Evolutionary conservation across 2,888 invertebrate genomes (phyloP).

Genomic region (Ariolimax columbianus): DNA sequence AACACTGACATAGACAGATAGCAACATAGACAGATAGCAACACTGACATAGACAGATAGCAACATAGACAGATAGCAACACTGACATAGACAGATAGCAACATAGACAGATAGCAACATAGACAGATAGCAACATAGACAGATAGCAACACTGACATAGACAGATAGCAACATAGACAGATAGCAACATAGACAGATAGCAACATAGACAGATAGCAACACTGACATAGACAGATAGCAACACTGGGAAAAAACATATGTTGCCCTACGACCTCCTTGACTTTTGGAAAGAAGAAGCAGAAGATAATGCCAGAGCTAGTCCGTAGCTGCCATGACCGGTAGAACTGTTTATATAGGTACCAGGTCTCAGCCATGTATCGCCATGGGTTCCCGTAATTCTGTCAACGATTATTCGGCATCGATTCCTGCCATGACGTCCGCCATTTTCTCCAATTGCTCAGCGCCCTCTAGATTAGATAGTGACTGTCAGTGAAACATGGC

Average conservation of each 20-base stretch:
- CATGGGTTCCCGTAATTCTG: too few relatives aligned
- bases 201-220: background rate
- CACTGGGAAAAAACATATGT: too few relatives aligned
- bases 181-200: background rate
- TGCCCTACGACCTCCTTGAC: too few relatives aligned
- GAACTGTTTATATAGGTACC: too few relatives aligned
- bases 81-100: conserved; percentile 15
- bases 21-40: conserved; percentile 10
- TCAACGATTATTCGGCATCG: conserved; percentile 7
- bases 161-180: background rate
- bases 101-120: background rate
- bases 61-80: background rate
- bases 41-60: conserved; percentile 1
- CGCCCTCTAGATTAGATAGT: background rate
- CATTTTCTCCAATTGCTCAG: background rate
- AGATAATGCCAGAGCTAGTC: too few relatives aligned
- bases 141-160: background rate
- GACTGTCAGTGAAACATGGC: background rate
- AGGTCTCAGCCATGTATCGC: too few relatives aligned
- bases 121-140: background rate
- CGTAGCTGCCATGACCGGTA: too few relatives aligned
- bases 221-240: too few relatives aligned
- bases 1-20: conserved; percentile 36
- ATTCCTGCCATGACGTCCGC: background rate
- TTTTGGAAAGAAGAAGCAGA: too few relatives aligned